A percentile compares a stretch with the other conserved stretches of the same genome.
These are phyloP conservation scores for Gambusia holbrooki DNA, from an alignment of 2,113 vertebrate species.

Conservation along the genomic window DNA sequence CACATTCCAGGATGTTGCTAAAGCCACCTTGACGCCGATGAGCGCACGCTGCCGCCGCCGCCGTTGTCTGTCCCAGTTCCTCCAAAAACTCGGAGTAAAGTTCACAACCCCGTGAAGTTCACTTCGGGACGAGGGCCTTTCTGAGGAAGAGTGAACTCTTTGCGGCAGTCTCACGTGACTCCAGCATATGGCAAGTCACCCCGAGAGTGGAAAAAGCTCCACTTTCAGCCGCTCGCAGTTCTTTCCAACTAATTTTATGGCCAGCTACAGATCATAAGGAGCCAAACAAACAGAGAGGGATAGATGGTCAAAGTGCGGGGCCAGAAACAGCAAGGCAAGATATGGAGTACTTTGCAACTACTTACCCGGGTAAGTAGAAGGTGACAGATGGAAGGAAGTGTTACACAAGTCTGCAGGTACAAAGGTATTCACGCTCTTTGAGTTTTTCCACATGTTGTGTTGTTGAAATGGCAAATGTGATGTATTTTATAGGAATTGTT, in stretches of 20 bases:
- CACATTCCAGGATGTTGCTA: conserved; percentile 67
- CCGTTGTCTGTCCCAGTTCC: conserved; percentile 44
- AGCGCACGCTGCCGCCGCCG: conserved; percentile 17
- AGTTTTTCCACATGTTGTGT: neutral
- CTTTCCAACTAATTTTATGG: conserved; percentile 74
- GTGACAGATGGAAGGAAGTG: neutral
- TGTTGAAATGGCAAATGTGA: neutral
- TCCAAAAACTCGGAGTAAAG: conserved; percentile 43
- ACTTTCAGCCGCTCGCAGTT: conserved; percentile 59
- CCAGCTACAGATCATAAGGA: conserved; percentile 50
- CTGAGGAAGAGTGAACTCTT: conserved; percentile 48
- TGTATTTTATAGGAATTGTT: neutral
- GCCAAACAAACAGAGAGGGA: conserved; percentile 66
- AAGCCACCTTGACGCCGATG: conserved; percentile 53
- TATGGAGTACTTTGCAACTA: conserved; percentile 18
- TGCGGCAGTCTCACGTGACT: conserved; percentile 64
- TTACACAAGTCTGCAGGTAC: neutral
- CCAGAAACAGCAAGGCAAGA: conserved; percentile 34
- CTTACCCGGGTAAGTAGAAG: neutral
- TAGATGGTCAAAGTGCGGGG: conserved; percentile 40
- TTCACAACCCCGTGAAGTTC: conserved; percentile 73
- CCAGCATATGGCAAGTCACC: conserved; percentile 66
- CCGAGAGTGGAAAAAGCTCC: conserved; percentile 71
- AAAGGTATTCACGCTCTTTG: neutral
- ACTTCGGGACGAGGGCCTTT: conserved; percentile 67